A percentile compares a stretch with the other conserved stretches of the same genome.
Evolutionary conservation across 2,888 invertebrate species (phyloP).

Genomic region (Dicycla oo): DNA sequence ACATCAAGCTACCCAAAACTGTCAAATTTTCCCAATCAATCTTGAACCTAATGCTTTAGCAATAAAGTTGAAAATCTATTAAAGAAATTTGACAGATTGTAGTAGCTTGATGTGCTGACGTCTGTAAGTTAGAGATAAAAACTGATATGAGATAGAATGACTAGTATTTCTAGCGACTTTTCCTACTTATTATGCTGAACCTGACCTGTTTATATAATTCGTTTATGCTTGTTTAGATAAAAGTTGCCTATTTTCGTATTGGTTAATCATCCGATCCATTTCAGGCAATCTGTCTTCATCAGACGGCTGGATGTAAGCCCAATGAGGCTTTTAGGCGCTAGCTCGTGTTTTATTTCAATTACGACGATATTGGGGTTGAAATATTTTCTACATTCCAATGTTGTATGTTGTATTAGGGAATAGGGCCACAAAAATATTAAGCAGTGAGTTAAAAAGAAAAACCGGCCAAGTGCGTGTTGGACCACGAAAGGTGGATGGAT

Average conservation of each 20-base stretch:
- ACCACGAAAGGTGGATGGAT: too few species aligned
- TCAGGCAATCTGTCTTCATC: constrained; percentile 58
- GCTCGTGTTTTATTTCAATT: constrained; percentile 33
- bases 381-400: neutral
- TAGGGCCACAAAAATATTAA: neutral
- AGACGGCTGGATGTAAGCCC: constrained; percentile 34
- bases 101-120: too few species aligned
- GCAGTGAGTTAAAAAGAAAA: neutral
- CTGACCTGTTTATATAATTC: constrained; percentile 39
- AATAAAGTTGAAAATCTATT: too few species aligned
- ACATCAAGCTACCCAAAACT: too few species aligned
- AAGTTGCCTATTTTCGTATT: constrained; percentile 33
- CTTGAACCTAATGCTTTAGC: too few species aligned
- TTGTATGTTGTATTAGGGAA: neutral
- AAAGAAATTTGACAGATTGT: too few species aligned
- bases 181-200: constrained; percentile 19
- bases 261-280: constrained; percentile 53
- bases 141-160: constrained; percentile 13
- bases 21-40: too few species aligned
- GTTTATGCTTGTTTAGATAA: constrained; percentile 46
- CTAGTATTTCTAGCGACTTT: neutral
- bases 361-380: constrained; percentile 16
- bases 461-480: too few species aligned
- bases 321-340: constrained; percentile 49
- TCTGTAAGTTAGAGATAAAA: too few species aligned